Evolutionary conservation across 1,140 invertebrate species (phyloP).

Genomic region (Ostrea edulis): DNA sequence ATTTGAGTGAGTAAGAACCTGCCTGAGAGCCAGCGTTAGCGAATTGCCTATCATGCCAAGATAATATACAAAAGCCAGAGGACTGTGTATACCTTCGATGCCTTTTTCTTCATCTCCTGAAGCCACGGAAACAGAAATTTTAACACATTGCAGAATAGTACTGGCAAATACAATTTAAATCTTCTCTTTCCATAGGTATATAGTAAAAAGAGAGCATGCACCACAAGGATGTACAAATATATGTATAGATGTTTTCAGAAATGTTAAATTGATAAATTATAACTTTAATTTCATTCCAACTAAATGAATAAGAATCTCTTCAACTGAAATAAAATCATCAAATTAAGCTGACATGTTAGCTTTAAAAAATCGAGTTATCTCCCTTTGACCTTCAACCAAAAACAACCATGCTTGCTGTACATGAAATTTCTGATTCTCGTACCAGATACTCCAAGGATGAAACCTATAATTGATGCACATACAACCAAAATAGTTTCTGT

Average conservation of each 20-base stretch:
- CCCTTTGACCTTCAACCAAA: constrained; percentile 33
- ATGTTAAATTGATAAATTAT: too few species aligned
- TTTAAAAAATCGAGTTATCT: constrained; percentile 8
- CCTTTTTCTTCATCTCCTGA: constrained; percentile 41
- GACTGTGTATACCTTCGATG: constrained; percentile 33
- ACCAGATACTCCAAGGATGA: background rate
- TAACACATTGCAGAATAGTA: background rate
- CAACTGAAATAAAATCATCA: constrained; percentile 21
- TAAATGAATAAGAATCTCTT: background rate
- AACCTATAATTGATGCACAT: constrained; percentile 12
- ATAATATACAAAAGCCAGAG: constrained; percentile 23
- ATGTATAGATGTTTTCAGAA: too few species aligned
- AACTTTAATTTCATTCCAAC: background rate
- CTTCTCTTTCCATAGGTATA: background rate
- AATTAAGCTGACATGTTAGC: background rate
- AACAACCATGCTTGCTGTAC: background rate
- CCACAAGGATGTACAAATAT: too few species aligned
- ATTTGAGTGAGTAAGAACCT: background rate
- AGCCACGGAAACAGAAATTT: constrained; percentile 17
- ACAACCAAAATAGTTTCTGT: background rate
- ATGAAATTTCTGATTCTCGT: background rate
- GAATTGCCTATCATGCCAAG: constrained; percentile 8
- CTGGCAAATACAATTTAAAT: background rate
- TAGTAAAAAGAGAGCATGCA: too few species aligned
- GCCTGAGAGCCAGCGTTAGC: constrained; percentile 22